Base-by-base conservation (phyloP, 2,113 vertebrate genomes). In the Nothobranchius furzeri region DNA sequence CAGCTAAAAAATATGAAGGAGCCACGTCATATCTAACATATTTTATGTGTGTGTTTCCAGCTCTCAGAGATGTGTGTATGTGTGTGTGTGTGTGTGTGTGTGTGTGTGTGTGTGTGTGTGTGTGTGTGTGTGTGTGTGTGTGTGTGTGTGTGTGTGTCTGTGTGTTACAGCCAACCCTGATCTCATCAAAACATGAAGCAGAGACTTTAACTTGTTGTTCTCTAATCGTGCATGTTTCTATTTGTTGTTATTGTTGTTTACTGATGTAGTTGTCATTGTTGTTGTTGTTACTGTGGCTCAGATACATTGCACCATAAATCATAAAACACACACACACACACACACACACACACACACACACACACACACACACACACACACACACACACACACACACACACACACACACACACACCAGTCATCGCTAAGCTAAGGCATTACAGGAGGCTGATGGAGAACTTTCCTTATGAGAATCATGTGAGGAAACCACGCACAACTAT, bases 361-460 rank as follows among this genome's bases (percentile, higher is more conserved):
- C 30, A 30, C 30, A 30, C 30, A 30, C 30, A 30, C 30, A 30
- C 30, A 30, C 30, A 30, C 30, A 30, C 30, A 30, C 30, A 30
- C 30, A 30, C 30, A 30, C 30, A 30, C 30, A 30, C 30, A 30
- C 30, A 30, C 30, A 30, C 30, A 30, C 30, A 30, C 30, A 30
- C 30, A 30, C 53, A 68, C 60, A 70, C 64, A 69, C 68, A 78
- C 64, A 75, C 80, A 82, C 81, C 80, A 83, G 85, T 85, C 82
- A 81, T 81, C 64, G 79, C 82, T 85, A 85, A 87, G 85, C 85
- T 87, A 75, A 52, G 73, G 68, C 72, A 70, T 73, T 73, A 72
- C 82, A 78, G 66, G 70, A 80, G 67, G 78, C 65, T 74, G 69
- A 64, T 10, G n/a, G 48, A 8, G 48, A 20, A 9, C 2, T 20